Evolutionary conservation across 1,140 invertebrate genomes (phyloP), one percentile per base, ranked within the genome.

Genomic region (Bombus superbus): DNA sequence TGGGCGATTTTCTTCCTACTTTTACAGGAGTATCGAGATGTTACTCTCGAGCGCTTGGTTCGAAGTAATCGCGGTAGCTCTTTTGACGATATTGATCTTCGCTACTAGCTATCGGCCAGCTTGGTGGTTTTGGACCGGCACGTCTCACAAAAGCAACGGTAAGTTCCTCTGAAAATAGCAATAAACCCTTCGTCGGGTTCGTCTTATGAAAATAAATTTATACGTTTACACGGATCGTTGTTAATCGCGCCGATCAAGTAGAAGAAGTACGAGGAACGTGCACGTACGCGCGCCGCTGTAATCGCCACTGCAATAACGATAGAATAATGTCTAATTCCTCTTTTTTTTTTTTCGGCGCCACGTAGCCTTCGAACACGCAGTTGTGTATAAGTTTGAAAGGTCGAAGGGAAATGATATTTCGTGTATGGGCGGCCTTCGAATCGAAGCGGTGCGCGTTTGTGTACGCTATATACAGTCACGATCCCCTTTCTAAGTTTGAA

Each of bases 81-180:
- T 95, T 42, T 89, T 94, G 81, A 86, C 93, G 13, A 84, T 94
- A 68, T 42, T 95, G 57, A 84, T 94, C 18, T 78, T 94, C 47
- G 92, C 91, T 22, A 94, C 93, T 11, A 92, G 92, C 62, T 94
- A 92, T 75, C 89, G 93, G 66, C 93, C 94, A 42, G 91, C 92
- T 13, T 94, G 93, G 94, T 93, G 93, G 92, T 94, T 94, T 83
- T 93, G 93, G 92, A 90, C 85, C 66, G 90, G 90, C 86, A 42
- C 68, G 0, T 66, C 59, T 66, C 81, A 89, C 40, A 72, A 66
- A 18, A 66, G 15, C n/a, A 79, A 10, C 38, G 89, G 89, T 90
- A 73, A 89, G 89, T 83, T 35, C 32, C 38, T 22, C 11, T 40
- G 3, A 2, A 2, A 1, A 3, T 66, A 40, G 13, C 28, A 6